phyloP scores from a whole-genome alignment of 1,140 invertebrate genomes.

The Hyles euphorbiae region DNA sequence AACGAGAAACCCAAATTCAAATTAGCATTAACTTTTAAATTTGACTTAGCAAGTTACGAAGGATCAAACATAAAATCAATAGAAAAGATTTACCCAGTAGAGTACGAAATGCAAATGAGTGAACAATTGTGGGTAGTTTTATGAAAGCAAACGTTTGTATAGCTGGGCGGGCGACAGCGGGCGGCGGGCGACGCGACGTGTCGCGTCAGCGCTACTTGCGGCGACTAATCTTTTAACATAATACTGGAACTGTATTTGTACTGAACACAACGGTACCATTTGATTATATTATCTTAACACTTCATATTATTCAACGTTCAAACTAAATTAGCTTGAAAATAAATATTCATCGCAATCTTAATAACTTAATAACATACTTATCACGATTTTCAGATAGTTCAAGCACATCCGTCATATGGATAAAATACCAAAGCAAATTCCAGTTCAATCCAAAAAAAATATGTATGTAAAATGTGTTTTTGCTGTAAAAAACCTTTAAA shows the following conservation, averaged over 20 bases:
- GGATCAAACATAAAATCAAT: conserved; percentile 18
- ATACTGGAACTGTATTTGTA: conserved; percentile 16
- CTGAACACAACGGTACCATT: background rate
- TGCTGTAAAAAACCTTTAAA: too few relatives aligned
- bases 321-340: too few relatives aligned
- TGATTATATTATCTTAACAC: conserved; percentile 8
- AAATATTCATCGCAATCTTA: too few relatives aligned
- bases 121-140: conserved; percentile 24
- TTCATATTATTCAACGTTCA: background rate
- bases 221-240: conserved; percentile 30
- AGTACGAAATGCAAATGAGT: conserved; percentile 33
- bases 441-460: too few relatives aligned
- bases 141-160: conserved; percentile 29
- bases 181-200: background rate
- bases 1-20: too few relatives aligned
- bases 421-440: too few relatives aligned
- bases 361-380: too few relatives aligned
- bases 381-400: too few relatives aligned
- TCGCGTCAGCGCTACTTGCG: conserved; percentile 8
- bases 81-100: conserved; percentile 24
- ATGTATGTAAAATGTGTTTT: too few relatives aligned
- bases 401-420: too few relatives aligned
- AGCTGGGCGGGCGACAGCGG: conserved; percentile 12
- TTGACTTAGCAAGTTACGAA: too few relatives aligned
- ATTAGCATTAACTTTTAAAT: too few relatives aligned